Percentiles rank a stretch among this genome's conserved stretches.
These are phyloP conservation scores for Drosophila multiciliata DNA, from an alignment of 2,888 invertebrate species.

Conservation along the genomic window DNA sequence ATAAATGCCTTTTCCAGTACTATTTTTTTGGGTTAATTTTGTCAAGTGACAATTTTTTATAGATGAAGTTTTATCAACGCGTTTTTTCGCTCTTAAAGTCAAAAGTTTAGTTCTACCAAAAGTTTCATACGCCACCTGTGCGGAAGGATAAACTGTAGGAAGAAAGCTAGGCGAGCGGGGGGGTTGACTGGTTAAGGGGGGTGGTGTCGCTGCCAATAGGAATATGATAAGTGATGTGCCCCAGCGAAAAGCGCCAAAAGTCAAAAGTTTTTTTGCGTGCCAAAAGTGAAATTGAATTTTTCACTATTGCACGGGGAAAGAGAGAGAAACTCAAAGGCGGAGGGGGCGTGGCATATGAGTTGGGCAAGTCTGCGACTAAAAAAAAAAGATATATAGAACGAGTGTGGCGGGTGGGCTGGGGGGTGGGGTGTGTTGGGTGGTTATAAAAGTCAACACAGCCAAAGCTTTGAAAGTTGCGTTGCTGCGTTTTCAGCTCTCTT, in stretches of 20 bases:
- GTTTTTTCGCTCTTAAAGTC: conserved; percentile 43
- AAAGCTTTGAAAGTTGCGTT: conserved; percentile 51
- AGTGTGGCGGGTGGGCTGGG: background rate
- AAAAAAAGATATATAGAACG: conserved; percentile 6
- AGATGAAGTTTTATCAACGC: conserved; percentile 31
- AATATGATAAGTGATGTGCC: conserved; percentile 73
- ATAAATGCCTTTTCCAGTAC: background rate
- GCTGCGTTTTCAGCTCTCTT: conserved; percentile 5
- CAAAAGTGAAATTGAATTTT: conserved; percentile 79
- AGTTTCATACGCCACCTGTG: conserved; percentile 32
- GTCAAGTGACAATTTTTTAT: conserved; percentile 46
- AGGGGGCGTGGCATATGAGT: conserved; percentile 35
- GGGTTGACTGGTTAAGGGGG: background rate
- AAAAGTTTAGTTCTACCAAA: conserved; percentile 42
- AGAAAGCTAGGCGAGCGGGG: background rate
- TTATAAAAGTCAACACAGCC: conserved; percentile 57
- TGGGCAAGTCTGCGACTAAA: conserved; percentile 23
- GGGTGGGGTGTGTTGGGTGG: background rate
- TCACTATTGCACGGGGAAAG: conserved; percentile 54
- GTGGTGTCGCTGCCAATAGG: conserved; percentile 37
- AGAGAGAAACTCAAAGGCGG: background rate
- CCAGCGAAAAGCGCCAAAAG: conserved; percentile 28
- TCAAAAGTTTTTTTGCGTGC: conserved; percentile 46
- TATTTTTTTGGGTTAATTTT: conserved; percentile 34
- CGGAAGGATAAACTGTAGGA: background rate